These are phyloP conservation scores for Ceryle rudis DNA, from an alignment of 2,797 vertebrate species.

Conservation along the genomic window DNA sequence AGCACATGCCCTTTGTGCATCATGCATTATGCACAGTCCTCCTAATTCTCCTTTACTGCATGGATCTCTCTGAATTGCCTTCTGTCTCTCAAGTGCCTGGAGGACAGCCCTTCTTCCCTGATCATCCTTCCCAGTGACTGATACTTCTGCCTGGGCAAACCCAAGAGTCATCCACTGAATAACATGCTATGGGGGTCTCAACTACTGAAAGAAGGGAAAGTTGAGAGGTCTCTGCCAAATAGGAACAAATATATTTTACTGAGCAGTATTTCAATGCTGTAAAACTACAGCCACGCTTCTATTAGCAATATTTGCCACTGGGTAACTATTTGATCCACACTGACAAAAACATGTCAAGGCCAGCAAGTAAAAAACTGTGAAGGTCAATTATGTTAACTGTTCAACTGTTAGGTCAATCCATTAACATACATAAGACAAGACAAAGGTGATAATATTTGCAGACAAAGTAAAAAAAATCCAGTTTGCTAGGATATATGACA, in stretches of 20 bases:
- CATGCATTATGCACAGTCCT: neutral
- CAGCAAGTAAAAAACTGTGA: neutral
- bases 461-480: neutral
- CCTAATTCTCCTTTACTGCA: neutral
- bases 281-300: neutral
- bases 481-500: neutral
- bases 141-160: neutral
- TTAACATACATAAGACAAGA: neutral
- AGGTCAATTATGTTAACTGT: neutral
- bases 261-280: neutral
- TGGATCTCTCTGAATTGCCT: neutral
- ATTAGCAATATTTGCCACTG: neutral
- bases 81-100: neutral
- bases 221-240: neutral
- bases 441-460: neutral
- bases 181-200: neutral
- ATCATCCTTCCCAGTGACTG: neutral
- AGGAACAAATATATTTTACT: neutral
- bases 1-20: neutral
- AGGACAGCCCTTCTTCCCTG: neutral
- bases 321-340: neutral
- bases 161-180: neutral
- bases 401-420: neutral
- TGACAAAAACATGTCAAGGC: accelerated
- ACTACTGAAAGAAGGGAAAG: neutral